Evolutionary conservation across 2,797 vertebrate species (phyloP).

Genomic region (Pseudomugil gertrudae): DNA sequence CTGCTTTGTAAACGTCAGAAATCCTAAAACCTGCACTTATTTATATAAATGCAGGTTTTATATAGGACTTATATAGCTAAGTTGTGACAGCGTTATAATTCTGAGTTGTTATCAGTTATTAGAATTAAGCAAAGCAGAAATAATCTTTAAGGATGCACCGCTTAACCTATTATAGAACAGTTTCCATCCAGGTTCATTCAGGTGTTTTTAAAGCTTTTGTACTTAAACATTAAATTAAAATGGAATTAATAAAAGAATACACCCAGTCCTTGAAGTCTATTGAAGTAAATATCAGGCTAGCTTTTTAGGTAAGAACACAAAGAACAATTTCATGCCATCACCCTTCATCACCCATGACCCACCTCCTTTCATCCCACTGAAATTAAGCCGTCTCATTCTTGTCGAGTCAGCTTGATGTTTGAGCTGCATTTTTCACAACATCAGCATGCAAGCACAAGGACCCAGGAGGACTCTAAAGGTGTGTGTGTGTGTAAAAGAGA

Average conservation of each 20-base stretch:
- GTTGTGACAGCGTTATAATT: too few relatives aligned
- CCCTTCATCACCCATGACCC: constrained; percentile 5
- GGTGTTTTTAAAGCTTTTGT: background rate
- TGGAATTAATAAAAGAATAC: background rate
- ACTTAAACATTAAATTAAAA: background rate
- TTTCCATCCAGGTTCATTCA: background rate
- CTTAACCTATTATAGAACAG: background rate
- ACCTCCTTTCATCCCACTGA: constrained; percentile 24
- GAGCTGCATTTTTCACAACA: constrained; percentile 59
- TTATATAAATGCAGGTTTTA: too few relatives aligned
- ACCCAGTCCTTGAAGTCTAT: background rate
- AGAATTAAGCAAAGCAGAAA: background rate
- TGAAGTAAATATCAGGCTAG: constrained; percentile 24
- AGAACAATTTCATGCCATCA: constrained; percentile 7
- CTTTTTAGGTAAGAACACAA: constrained; percentile 37
- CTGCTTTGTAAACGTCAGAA: too few relatives aligned
- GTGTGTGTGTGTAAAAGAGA: constrained; percentile 4
- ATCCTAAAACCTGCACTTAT: too few relatives aligned
- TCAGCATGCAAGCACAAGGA: constrained; percentile 60
- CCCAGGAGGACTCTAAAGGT: constrained; percentile 18
- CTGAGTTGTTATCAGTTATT: too few relatives aligned
- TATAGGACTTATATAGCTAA: too few relatives aligned
- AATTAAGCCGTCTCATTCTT: constrained; percentile 53
- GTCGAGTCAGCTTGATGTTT: constrained; percentile 65
- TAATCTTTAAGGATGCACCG: background rate